phyloP scores from a whole-genome alignment of 2,888 invertebrate species.

The Drosophila fulvimacula region DNA sequence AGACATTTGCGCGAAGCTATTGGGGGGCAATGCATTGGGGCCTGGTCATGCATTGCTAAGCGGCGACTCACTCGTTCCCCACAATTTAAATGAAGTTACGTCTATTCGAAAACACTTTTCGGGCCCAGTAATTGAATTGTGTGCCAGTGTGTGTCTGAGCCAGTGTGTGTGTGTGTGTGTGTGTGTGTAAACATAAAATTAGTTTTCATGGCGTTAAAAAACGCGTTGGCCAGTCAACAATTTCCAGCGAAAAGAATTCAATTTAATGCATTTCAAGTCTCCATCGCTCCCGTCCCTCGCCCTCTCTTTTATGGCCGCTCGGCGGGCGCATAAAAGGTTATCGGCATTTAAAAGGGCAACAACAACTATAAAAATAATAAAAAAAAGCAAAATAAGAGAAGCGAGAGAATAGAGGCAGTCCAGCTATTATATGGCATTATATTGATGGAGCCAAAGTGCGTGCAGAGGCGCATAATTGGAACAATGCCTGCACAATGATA shows the following conservation, averaged over 20 bases:
- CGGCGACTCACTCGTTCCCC: conserved; percentile 25
- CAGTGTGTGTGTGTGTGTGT: conserved; percentile 34
- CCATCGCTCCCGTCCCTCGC: background rate
- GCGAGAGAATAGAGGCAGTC: conserved; percentile 25
- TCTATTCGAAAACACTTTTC: conserved; percentile 58
- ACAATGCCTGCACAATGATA: conserved; percentile 69
- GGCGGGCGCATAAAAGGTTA: conserved; percentile 73
- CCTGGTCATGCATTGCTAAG: conserved; percentile 73
- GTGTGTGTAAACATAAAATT: conserved; percentile 74
- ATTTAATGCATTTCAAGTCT: conserved; percentile 71
- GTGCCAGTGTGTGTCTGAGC: conserved; percentile 19
- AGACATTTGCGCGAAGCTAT: conserved; percentile 62
- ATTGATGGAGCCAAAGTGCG: conserved; percentile 65
- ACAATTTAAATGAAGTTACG: conserved; percentile 74
- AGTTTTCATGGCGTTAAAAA: conserved; percentile 80
- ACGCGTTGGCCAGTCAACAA: conserved; percentile 64
- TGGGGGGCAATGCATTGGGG: conserved; percentile 52
- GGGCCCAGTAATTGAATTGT: conserved; percentile 71
- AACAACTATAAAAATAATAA: conserved; percentile 27
- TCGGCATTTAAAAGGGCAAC: conserved; percentile 75
- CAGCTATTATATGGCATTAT: conserved; percentile 70
- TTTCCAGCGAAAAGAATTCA: conserved; percentile 68
- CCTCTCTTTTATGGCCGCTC: conserved; percentile 59
- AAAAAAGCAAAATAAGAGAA: conserved; percentile 24
- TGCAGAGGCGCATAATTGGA: conserved; percentile 76